phyloP scores from a whole-genome alignment of 2,888 invertebrate species.

The Fabriciana adippe region DNA sequence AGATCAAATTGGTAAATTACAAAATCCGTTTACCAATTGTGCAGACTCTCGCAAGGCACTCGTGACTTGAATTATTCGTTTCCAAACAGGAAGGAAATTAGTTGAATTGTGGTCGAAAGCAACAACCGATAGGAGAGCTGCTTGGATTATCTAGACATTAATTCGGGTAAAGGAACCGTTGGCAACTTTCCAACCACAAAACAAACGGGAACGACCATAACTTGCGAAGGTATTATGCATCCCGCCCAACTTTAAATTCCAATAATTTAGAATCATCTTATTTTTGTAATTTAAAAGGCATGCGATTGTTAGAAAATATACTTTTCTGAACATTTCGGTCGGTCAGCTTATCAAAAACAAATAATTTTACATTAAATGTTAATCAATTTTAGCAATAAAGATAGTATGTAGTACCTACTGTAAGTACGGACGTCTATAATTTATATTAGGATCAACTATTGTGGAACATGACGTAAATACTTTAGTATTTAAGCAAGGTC shows the following conservation, averaged over 20 bases:
- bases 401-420: too few relatives aligned
- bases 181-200: slow-evolving; percentile 39
- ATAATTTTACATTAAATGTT: too few relatives aligned
- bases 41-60: not conserved
- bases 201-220: slow-evolving; percentile 29
- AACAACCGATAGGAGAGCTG: slow-evolving; percentile 28
- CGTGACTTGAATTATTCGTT: slow-evolving; percentile 20
- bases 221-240: slow-evolving; percentile 16
- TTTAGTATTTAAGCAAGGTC: too few relatives aligned
- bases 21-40: slow-evolving; percentile 5
- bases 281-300: too few relatives aligned
- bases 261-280: not conserved
- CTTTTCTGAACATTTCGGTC: too few relatives aligned
- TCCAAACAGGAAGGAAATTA: slow-evolving; percentile 27
- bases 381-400: too few relatives aligned
- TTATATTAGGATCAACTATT: too few relatives aligned
- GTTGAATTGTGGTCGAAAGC: slow-evolving; percentile 28
- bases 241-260: slow-evolving; percentile 14
- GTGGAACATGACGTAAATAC: too few relatives aligned
- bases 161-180: slow-evolving; percentile 38
- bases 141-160: slow-evolving; percentile 33
- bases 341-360: too few relatives aligned
- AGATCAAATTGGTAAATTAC: slow-evolving; percentile 20
- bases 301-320: too few relatives aligned
- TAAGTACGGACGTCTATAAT: too few relatives aligned